Evolutionary conservation across 2,113 vertebrate genomes (phyloP), one percentile per base, ranked within the genome.

Genomic region (Panthera uncia): DNA sequence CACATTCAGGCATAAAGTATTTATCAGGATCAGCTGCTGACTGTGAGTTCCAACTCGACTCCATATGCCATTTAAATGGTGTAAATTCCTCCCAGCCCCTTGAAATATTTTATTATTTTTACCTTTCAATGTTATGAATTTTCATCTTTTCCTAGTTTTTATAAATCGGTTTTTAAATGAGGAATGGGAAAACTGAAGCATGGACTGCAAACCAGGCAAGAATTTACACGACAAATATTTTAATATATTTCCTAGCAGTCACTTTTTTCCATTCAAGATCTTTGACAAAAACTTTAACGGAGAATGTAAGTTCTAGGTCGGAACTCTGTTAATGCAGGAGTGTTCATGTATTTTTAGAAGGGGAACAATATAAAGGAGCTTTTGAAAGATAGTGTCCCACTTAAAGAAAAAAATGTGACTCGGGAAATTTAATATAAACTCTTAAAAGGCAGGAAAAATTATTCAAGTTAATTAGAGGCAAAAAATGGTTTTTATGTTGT

Each of bases 401-500:
- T 25, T 36, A 48, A 84, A 65, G 86, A 38, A 52, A 50, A 36
- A 48, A 74, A 76, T 78, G 82, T 69, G 36, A 63, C n/a, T 95
- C 41, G 18, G 21, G 65, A 85, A 38, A 97, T 96, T 95, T 96
- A 92, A 83, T 95, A 41, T 33, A 48, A 97, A 95, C 79, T 81
- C 79, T 95, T 96, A 90, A 97, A 73, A 97, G 55, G 38, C 78
- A 94, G 90, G 69, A 81, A 92, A 79, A 97, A 90, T 33, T 69
- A 87, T 89, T 95, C n/a, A 78, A 82, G 87, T 94, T 95, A 97
- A 92, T 95, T 97, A 92, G 74, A 92, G 82, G 48, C 95, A 95
- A 97, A 97, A 95, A 96, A 74, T 92, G 74, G 74, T 29, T 97
- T 97, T 95, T 97, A 41, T 94, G 76, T 90, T 97, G 88, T 92